Conservation (phyloP, 1,140 invertebrate species). For the Zaprionus gabonicus region DNA sequence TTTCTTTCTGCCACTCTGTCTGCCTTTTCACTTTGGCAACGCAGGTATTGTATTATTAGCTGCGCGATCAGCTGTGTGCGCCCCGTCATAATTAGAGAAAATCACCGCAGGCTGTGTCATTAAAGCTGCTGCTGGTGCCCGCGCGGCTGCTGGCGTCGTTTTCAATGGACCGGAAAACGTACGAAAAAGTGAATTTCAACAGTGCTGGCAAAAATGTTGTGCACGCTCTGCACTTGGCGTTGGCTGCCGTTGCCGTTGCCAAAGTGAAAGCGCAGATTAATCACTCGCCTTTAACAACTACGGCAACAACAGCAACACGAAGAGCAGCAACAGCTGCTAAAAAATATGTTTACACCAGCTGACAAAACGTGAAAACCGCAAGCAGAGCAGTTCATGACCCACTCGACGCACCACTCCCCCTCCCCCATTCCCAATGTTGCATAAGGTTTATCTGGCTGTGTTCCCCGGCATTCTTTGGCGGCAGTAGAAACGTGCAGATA, state of each 20-base stretch:
- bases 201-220: constrained; percentile 50
- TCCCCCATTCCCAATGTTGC: constrained; percentile 22
- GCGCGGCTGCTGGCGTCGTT: constrained; percentile 45
- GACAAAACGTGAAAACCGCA: constrained; percentile 12
- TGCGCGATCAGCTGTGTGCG: constrained; percentile 29
- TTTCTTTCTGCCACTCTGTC: neutral
- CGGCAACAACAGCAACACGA: constrained; percentile 11
- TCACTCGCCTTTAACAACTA: constrained; percentile 52
- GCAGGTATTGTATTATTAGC: constrained; percentile 22
- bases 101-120: constrained; percentile 48
- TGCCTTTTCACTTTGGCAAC: constrained; percentile 7
- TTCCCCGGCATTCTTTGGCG: constrained; percentile 58
- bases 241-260: constrained; percentile 41
- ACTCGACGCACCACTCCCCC: constrained; percentile 6
- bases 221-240: constrained; percentile 58
- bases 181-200: constrained; percentile 73
- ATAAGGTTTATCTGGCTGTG: constrained; percentile 34
- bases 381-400: constrained; percentile 61
- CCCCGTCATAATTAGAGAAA: constrained; percentile 72
- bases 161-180: constrained; percentile 80
- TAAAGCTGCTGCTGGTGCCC: constrained; percentile 42
- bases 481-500: constrained; percentile 29
- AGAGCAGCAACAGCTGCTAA: constrained; percentile 33
- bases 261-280: constrained; percentile 81
- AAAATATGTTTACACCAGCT: constrained; percentile 25